phyloP scores from a whole-genome alignment of 2,113 vertebrate species.

The Condylura cristata region DNA sequence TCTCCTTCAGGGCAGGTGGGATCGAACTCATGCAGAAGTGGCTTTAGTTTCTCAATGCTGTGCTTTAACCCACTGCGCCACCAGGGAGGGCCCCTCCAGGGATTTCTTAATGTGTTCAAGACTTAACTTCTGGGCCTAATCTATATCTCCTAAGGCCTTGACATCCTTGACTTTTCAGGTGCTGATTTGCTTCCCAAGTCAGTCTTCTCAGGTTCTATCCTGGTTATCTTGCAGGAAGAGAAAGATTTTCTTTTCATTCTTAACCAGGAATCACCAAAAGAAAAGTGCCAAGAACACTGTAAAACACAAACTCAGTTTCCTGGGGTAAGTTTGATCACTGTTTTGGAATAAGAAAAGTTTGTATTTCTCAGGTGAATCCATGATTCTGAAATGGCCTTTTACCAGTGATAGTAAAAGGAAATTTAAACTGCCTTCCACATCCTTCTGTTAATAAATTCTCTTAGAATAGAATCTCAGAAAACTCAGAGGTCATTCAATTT shows the following conservation, averaged over 20 bases:
- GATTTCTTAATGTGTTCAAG: neutral
- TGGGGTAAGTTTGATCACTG: neutral
- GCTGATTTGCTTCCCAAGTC: neutral
- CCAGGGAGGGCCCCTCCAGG: too few relatives aligned
- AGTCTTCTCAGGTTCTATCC: neutral
- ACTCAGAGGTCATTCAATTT: neutral
- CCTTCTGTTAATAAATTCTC: neutral
- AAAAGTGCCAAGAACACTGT: neutral
- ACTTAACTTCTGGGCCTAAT: neutral
- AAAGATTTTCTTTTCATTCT: neutral
- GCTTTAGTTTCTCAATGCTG: too few relatives aligned
- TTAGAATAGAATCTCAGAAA: slow-evolving; percentile 1
- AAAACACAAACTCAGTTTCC: neutral
- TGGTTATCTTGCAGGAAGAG: neutral
- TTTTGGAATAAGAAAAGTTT: neutral
- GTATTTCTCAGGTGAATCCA: neutral
- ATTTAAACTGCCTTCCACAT: neutral
- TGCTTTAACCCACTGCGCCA: too few relatives aligned
- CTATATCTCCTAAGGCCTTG: neutral
- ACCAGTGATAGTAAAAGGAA: neutral
- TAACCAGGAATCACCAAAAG: neutral
- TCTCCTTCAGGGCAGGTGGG: too few relatives aligned
- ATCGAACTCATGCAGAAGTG: too few relatives aligned
- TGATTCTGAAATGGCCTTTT: neutral
- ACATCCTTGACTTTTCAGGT: neutral